These are phyloP conservation scores for Distichodus sexfasciatus DNA, from an alignment of 2,797 vertebrate genomes.

Conservation along the genomic window DNA sequence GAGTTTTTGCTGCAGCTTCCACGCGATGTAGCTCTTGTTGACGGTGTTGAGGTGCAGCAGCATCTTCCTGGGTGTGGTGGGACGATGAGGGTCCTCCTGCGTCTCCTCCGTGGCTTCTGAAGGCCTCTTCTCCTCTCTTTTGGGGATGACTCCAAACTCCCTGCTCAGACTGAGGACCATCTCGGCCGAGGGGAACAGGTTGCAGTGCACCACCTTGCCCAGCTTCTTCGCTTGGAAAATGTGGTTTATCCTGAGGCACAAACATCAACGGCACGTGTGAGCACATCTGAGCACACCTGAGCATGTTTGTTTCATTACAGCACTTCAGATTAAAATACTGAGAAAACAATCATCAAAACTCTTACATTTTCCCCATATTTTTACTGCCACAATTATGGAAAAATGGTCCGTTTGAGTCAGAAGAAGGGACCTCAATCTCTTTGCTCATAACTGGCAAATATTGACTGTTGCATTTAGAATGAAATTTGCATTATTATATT, in stretches of 20 bases:
- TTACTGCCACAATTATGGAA: no score
- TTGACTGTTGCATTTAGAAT: no score
- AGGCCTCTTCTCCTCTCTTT: constrained; percentile 22
- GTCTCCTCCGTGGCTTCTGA: neutral
- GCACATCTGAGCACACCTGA: no score
- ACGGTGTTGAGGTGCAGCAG: constrained; percentile 44
- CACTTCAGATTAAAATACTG: no score
- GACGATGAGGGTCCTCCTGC: neutral
- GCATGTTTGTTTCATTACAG: no score
- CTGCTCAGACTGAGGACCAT: constrained; percentile 76
- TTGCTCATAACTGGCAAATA: no score
- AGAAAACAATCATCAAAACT: no score
- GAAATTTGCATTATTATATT: no score
- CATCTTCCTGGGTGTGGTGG: constrained; percentile 37
- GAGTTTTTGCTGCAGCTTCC: constrained; percentile 49
- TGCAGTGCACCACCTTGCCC: constrained; percentile 62
- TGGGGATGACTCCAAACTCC: constrained; percentile 63
- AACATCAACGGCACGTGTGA: neutral
- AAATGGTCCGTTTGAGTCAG: no score
- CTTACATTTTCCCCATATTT: no score
- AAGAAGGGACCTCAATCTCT: no score
- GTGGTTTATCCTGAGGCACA: constrained; percentile 67
- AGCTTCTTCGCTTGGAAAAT: constrained; percentile 67
- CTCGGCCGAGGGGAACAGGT: constrained; percentile 78
- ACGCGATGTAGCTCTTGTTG: constrained; percentile 56